A percentile compares a stretch with the other conserved stretches of the same genome.
These are phyloP conservation scores for Dipodomys stephensi DNA, from an alignment of 2,113 vertebrate genomes.

Conservation along the genomic window DNA sequence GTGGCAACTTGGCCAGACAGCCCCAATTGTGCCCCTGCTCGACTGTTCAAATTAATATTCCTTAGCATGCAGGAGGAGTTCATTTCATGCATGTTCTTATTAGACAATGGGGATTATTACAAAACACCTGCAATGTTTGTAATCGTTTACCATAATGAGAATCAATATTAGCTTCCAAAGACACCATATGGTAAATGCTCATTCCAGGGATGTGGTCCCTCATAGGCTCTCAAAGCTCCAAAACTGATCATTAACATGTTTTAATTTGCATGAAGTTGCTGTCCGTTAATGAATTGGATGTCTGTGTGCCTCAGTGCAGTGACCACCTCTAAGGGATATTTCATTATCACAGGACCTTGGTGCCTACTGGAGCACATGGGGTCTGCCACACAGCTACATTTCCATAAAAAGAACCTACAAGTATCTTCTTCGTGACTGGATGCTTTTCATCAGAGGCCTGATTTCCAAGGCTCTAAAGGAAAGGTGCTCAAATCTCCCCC, in stretches of 20 bases:
- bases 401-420: not conserved
- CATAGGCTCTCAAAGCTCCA: constrained; percentile 81
- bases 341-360: not conserved
- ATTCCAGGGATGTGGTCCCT: constrained; percentile 83
- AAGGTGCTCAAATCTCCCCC: not conserved
- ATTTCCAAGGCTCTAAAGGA: not conserved
- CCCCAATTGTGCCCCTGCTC: constrained; percentile 71
- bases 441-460: too few species aligned
- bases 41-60: constrained; percentile 86
- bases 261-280: constrained; percentile 83
- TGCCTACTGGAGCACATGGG: not conserved
- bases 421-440: not conserved
- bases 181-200: constrained; percentile 88
- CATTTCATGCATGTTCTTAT: constrained; percentile 85
- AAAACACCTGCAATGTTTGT: constrained; percentile 89
- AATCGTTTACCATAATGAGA: constrained; percentile 90
- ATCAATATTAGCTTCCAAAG: constrained; percentile 89
- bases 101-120: constrained; percentile 90
- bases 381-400: not conserved
- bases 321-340: constrained; percentile 60
- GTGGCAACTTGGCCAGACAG: constrained; percentile 63
- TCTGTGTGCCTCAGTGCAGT: constrained; percentile 64
- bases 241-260: constrained; percentile 84
- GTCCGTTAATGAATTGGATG: constrained; percentile 75
- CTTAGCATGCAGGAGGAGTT: constrained; percentile 82